These are phyloP conservation scores for Ptyas mucosa DNA, from an alignment of 2,113 vertebrate species.

Conservation along the genomic window DNA sequence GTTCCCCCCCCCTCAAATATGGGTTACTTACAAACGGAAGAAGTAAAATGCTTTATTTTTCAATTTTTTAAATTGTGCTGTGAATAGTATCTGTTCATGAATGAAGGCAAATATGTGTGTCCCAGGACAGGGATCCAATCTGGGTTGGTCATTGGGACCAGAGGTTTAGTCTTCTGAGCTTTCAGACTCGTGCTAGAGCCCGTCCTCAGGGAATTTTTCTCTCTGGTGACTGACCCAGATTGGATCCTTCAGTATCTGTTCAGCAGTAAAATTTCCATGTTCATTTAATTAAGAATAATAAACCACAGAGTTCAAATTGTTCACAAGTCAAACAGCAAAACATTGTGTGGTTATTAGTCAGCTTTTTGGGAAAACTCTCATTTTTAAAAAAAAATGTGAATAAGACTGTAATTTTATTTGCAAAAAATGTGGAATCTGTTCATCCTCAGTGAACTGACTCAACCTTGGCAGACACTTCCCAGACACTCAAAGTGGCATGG, in stretches of 20 bases:
- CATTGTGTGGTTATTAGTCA: neutral
- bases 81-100: neutral
- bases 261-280: neutral
- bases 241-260: neutral
- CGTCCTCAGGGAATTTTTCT: neutral
- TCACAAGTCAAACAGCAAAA: neutral
- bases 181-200: neutral
- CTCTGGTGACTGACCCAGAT: neutral
- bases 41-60: conserved; percentile 12
- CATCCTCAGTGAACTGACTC: neutral
- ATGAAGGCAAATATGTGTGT: neutral
- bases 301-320: neutral
- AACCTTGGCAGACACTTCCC: neutral
- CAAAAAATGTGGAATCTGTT: neutral
- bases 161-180: neutral
- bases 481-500: neutral
- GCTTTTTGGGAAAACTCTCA: neutral
- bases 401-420: neutral
- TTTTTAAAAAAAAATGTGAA: neutral
- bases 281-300: neutral
- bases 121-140: neutral
- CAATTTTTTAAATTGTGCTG: neutral
- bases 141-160: neutral
- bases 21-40: neutral
- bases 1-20: conserved; percentile 13